Conservation (phyloP, 2,797 vertebrate genomes). For the Galago senegalensis region DNA sequence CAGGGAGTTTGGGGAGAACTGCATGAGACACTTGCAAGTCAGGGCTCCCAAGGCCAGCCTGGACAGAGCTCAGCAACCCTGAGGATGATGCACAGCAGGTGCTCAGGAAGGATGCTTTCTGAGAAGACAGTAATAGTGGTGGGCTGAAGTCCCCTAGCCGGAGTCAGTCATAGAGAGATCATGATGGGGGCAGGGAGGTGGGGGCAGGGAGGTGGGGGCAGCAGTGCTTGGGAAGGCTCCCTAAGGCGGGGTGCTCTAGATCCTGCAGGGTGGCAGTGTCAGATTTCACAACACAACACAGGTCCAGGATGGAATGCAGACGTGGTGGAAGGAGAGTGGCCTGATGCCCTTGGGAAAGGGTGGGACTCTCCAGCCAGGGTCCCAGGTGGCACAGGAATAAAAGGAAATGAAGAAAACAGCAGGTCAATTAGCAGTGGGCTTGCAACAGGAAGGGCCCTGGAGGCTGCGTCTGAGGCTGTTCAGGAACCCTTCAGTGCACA, state of each 20-base stretch:
- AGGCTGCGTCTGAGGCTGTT: not conserved
- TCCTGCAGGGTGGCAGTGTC: not conserved
- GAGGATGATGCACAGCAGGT: not conserved
- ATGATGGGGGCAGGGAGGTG: no score
- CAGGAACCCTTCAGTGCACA: not conserved
- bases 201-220: no score
- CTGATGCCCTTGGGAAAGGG: not conserved
- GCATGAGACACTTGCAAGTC: not conserved
- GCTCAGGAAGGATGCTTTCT: not conserved
- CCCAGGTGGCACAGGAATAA: not conserved
- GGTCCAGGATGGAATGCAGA: not conserved
- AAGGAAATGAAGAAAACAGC: constrained; percentile 74
- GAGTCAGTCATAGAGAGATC: not conserved
- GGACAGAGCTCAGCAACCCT: not conserved
- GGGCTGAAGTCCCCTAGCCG: no score
- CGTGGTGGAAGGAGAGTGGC: not conserved
- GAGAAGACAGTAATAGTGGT: not conserved
- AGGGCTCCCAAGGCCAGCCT: not conserved
- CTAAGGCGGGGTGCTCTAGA: no score
- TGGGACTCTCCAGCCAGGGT: not conserved
- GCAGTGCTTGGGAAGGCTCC: not conserved
- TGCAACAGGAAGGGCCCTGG: not conserved
- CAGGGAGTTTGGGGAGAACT: not conserved
- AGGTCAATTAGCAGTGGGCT: not conserved
- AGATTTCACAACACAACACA: not conserved